Base-by-base conservation (phyloP, 2,113 vertebrate genomes). In the Etia nguti region DNA sequence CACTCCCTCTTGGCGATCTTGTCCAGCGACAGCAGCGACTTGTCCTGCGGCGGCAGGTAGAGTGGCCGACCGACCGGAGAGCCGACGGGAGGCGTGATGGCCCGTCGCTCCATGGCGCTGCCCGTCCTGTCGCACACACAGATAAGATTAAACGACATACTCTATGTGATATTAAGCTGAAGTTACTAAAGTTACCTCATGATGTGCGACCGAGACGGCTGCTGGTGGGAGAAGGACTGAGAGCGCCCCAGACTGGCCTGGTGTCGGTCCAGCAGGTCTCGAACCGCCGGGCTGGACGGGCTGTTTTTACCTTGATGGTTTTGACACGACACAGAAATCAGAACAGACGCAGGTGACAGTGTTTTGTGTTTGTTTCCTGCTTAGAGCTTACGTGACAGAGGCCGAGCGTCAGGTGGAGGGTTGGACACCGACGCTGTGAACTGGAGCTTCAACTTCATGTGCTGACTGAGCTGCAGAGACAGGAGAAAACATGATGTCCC, bases 1-100 rank as follows among this genome's bases (percentile, higher is more conserved):
- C 98, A 99, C 91, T 98, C 97, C 2, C 98, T 96, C 94, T 99
- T 99, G 95, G 98, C 98, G 22, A 99, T 99, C 95, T 99, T 99
- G 96, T 99, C 98, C 83, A 99, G 95, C 1, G 98, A 97, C 26
- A 98, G 96, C 84, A 97, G 94, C 1, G 97, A 90, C 36, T 97
- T 97, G 90, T 99, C 98, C 84, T 98, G 97, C 0, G 97, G 96
- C 4, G 98, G 97, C 73, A 98, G 93, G 94, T 98, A 97, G 54
- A 99, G 97, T 2, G 98, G 97, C 0, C 97, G 97, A 0, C 98
- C 97, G 0, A 98, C 97, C 0, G 98, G 98, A 0, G 98, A 99
- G 11, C 97, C 97, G 5, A 99, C 97, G 0, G 98, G 98, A 0
- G 98, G 98, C 0, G 98, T 99, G 95, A 98, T 99, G 91, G 98